Evolutionary conservation across 2,797 vertebrate genomes (phyloP), one percentile per base, ranked within the genome.

Genomic region (Rhinella marina): DNA sequence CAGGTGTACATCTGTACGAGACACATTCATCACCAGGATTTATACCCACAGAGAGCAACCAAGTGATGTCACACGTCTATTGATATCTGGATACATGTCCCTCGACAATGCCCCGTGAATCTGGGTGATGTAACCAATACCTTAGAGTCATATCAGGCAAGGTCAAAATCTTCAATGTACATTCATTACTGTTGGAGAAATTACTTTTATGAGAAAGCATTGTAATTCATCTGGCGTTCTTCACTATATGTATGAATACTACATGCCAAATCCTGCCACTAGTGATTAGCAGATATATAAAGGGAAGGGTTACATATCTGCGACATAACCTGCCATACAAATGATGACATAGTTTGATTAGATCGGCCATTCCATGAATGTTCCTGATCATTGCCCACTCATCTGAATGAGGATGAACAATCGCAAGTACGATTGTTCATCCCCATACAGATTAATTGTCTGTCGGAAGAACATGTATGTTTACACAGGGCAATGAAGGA

Each of bases 21-120:
- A 61, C 61, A 68, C 73, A 84, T 85, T 85, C 64, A 84, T 88
- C 87, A 84, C 68, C 57, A 84, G 72, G 81, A 79, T 79, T 80
- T 80, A 84, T 84, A 78, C 50, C 87, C 87, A 84, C 25, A 80
- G 73, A 84, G 87, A 70, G 64, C 50, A 56, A 64, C 87, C 86
- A 70, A 72, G 56, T 80, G 64, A 88, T 85, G 82, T 84, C 87
- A 85, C 57, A 8, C 29, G 61, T 84, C 87, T 88, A 88, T 88
- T 88, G 82, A 57, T 88, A 80, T 79, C 87, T 59, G 32, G 82
- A 29, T 57, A 59, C 61, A 41, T 23, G 73, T 88, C 87, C 82
- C 82, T 61, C 3, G 87, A 88, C 87, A 48, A 84, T 59, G 82
- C 32, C 32, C 61, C 21, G 29, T 32, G 56, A 27, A 32, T 73